Base-by-base conservation (phyloP, 2,888 invertebrate genomes). In the Acleris cristana region DNA sequence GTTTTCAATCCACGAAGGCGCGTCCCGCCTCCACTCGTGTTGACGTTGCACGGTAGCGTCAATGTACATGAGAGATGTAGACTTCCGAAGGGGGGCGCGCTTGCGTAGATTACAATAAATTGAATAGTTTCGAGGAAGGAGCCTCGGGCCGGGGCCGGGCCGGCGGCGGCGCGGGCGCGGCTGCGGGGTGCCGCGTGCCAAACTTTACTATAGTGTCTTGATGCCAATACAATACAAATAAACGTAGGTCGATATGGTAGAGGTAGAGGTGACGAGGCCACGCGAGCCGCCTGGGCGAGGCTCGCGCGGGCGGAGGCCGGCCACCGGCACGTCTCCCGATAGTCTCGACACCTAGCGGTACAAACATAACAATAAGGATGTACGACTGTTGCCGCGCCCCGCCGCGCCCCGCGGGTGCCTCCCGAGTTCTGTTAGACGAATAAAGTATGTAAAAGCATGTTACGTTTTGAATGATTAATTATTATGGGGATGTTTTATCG, bases 401-500 rank as follows among this genome's bases (percentile, higher is more conserved):
- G 44, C n/a, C 44, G 45, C 45, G 16, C 45, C 16, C n/a, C 45
- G 2, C 48, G 48, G 18, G 48, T 6, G n/a, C 48, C 48, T 23
- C 58, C 70, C 65, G 58, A 73, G 72, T 78, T 81, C 74, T 82
- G 81, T 83, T 83, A 72, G 76, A 78, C 75, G 73, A 76, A 69
- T 75, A 74, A 79, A 77, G 69, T 75, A 76, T 82, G 79, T 76
- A 74, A 76, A 72, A 69, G 73, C 76, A 82, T 86, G 90, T 90
- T 90, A 88, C 79, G 88, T 89, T 88, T 87, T 84, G 73, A 81
- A 83, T 79, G 76, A 79, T 78, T 78, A 79, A 82, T 78, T 80
- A 82, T 76, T 83, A 82, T 82, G 80, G 74, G 85, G 84, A 88
- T 80, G 85, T 86, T 90, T 89, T 90, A 89, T 87, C 80, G 84